phyloP scores from a whole-genome alignment of 2,888 invertebrate species.

The Lepidochrysops patricia region DNA sequence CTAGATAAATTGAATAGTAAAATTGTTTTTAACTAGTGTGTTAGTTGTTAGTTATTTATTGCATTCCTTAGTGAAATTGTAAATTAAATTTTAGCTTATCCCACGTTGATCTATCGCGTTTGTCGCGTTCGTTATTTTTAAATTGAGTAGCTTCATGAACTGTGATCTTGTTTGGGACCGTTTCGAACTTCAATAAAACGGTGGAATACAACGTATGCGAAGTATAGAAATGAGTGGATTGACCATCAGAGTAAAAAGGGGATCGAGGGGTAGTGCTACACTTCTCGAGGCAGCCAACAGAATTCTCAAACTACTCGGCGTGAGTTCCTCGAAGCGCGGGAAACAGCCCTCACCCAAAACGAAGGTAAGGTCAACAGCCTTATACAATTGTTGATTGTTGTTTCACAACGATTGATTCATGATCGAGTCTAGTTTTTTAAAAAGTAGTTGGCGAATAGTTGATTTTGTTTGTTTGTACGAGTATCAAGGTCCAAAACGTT shows the following conservation, averaged over 20 bases:
- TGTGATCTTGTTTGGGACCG: constrained; percentile 56
- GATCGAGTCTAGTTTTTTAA: background rate
- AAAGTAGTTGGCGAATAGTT: background rate
- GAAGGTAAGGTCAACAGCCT: constrained; percentile 69
- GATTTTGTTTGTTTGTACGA: background rate
- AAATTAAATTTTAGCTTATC: constrained; percentile 17
- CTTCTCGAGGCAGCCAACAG: constrained; percentile 72
- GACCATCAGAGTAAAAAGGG: constrained; percentile 71
- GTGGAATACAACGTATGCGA: constrained; percentile 50
- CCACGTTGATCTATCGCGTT: constrained; percentile 25
- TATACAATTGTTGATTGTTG: constrained; percentile 26
- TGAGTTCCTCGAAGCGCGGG: constrained; percentile 71
- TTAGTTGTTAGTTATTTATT: constrained; percentile 37
- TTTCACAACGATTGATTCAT: constrained; percentile 12
- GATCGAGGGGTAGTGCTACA: constrained; percentile 72
- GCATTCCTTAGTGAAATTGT: constrained; percentile 41
- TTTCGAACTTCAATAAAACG: constrained; percentile 56
- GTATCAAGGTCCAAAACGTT: background rate
- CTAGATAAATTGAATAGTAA: constrained; percentile 32
- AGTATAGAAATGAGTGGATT: constrained; percentile 72
- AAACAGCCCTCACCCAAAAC: constrained; percentile 72
- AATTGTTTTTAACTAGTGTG: constrained; percentile 42
- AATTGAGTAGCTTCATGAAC: constrained; percentile 48
- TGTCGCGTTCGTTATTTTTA: constrained; percentile 27
- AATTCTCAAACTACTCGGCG: constrained; percentile 69